Percentiles rank a stretch among this genome's conserved stretches.
These are phyloP conservation scores for Capromys pilorides DNA, from an alignment of 2,797 vertebrate species.

Conservation along the genomic window DNA sequence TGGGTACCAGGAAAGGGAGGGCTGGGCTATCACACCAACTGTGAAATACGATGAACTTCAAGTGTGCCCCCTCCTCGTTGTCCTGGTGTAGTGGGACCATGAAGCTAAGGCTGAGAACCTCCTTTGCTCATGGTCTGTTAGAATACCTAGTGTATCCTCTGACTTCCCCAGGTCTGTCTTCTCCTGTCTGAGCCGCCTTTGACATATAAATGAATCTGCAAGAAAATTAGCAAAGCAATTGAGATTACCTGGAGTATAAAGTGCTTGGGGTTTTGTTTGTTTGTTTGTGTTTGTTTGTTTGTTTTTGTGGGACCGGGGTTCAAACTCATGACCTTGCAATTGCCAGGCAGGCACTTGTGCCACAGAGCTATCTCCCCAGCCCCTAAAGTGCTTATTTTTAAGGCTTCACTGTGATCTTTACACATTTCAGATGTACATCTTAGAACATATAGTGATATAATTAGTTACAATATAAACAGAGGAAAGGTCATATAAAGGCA, in stretches of 20 bases:
- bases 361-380: no score
- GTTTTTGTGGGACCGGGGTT: no score
- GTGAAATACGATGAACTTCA: accelerated
- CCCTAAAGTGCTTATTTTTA: neutral
- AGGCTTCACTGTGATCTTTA: neutral
- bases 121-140: slow-evolving; percentile 20
- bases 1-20: neutral
- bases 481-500: neutral
- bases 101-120: neutral
- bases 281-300: no score
- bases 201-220: neutral
- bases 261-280: no score
- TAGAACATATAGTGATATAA: neutral
- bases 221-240: neutral
- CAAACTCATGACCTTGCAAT: no score
- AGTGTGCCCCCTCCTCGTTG: neutral
- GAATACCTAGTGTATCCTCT: neutral
- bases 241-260: neutral
- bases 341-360: no score
- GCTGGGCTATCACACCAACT: neutral
- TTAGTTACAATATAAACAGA: neutral
- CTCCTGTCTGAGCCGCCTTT: no score
- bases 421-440: neutral
- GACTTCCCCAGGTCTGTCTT: neutral
- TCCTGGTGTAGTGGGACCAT: slow-evolving; percentile 26